Base-by-base conservation (phyloP, 2,888 invertebrate species). In the Elmis aenea region DNA sequence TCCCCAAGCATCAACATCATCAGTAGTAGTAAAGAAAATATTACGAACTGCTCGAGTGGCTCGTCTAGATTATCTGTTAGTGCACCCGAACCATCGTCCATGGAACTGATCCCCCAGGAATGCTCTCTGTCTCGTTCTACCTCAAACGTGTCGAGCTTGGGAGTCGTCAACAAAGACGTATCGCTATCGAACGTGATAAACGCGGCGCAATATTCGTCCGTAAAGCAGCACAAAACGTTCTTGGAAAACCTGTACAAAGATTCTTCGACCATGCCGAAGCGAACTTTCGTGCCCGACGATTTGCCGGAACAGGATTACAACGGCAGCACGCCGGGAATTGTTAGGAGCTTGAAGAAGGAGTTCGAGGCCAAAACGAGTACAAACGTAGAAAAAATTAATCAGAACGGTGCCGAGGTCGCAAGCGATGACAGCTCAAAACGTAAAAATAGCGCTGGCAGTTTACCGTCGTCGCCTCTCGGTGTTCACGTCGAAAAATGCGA, bases 301-400 rank as follows among this genome's bases (percentile, higher is more conserved):
- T 61, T 67, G 5, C 59, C 62, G 2, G 62, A 58, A 42, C 53
- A 54, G 2, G 66, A 68, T 27, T 59, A 61, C 13, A 52, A 45
- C 28, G 49, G 54, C 1, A 55, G 50, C 29, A 54, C 52, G 20
- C 75, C 77, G 24, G 88, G 90, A 14, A 83, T 85, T 62, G 91
- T 91, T 51, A 81, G 82, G 72, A 86, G 83, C 73, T 77, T 90
- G 52, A 88, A 88, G 67, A 84, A 84, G 63, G 90, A 87, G 65
- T 90, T 91, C 65, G 91, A 92, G 71, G 89, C 90, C 31, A 85
- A 85, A 63, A 76, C 75, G 1, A 66, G 31, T 32, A 23, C 27
- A 24, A 29, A 45, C 11, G 31, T 35, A 12, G 38, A 45, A 8
- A 16, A 35, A 22, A 31, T 39, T 33, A 38, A 31, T 31, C 38